These are phyloP conservation scores for Trachelus tabidus DNA, from an alignment of 2,888 invertebrate genomes.

Conservation along the genomic window DNA sequence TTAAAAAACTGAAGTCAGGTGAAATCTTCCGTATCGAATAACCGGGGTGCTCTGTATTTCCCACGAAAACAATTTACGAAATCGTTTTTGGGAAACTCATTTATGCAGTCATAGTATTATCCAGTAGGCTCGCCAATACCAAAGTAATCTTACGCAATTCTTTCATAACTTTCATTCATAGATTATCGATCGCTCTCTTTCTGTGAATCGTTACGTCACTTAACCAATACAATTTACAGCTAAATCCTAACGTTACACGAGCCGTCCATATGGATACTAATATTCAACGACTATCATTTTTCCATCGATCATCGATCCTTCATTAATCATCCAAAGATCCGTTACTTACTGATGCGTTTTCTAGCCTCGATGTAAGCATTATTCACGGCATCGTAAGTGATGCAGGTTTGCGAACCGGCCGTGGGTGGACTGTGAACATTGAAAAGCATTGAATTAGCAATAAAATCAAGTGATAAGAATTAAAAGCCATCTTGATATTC, in stretches of 20 bases:
- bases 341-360: conserved; percentile 85
- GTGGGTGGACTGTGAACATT: conserved; percentile 64
- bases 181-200: neutral
- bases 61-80: neutral
- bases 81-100: neutral
- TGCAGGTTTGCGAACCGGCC: conserved; percentile 79
- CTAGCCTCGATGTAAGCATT: conserved; percentile 88
- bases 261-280: no score
- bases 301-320: conserved; percentile 2
- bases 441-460: neutral
- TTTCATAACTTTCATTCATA: neutral
- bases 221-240: neutral
- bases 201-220: neutral
- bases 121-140: neutral
- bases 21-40: neutral
- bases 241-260: no score
- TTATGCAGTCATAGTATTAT: neutral
- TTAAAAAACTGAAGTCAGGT: neutral
- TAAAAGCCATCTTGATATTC: conserved; percentile 23
- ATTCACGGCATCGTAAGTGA: conserved; percentile 90
- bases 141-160: neutral
- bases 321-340: conserved; percentile 12
- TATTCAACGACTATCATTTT: neutral
- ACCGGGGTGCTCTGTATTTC: neutral
- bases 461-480: conserved; percentile 19